Evolutionary conservation across 2,113 vertebrate genomes (phyloP).

Genomic region (Lophura nycthemera): DNA sequence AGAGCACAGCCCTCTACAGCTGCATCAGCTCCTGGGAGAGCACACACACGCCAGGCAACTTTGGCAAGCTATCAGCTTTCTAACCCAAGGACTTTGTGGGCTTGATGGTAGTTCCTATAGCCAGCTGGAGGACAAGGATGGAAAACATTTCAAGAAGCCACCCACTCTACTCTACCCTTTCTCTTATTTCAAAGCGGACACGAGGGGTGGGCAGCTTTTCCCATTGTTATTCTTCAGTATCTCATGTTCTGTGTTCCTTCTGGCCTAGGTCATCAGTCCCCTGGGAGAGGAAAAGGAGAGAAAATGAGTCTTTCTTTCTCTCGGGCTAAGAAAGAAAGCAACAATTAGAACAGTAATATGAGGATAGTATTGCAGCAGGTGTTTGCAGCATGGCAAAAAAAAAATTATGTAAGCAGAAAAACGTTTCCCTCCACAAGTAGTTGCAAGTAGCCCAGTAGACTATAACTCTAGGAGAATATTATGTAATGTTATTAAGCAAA

Average conservation of each 20-base stretch:
- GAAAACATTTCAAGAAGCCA: not conserved
- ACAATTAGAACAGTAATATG: not conserved
- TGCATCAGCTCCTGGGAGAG: not conserved
- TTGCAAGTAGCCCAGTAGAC: not conserved
- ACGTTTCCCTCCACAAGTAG: not conserved
- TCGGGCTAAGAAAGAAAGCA: not conserved
- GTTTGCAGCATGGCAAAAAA: not conserved
- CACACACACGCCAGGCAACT: not conserved
- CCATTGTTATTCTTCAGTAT: not conserved
- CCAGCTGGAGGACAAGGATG: not conserved
- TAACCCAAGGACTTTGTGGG: not conserved
- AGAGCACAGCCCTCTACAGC: not conserved
- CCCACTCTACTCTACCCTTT: not conserved
- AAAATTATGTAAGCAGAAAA: not conserved
- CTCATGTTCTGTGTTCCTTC: not conserved
- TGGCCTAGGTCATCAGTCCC: not conserved
- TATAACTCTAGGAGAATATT: not conserved
- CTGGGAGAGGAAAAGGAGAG: not conserved
- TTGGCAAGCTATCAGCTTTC: not conserved
- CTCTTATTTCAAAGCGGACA: not conserved
- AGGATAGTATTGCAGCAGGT: slow-evolving; percentile 18
- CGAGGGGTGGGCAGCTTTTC: not conserved
- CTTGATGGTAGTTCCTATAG: not conserved
- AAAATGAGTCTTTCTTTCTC: not conserved
- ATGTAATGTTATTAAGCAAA: not conserved